Conservation (phyloP, 2,113 vertebrate genomes). For the Panthera leo region DNA sequence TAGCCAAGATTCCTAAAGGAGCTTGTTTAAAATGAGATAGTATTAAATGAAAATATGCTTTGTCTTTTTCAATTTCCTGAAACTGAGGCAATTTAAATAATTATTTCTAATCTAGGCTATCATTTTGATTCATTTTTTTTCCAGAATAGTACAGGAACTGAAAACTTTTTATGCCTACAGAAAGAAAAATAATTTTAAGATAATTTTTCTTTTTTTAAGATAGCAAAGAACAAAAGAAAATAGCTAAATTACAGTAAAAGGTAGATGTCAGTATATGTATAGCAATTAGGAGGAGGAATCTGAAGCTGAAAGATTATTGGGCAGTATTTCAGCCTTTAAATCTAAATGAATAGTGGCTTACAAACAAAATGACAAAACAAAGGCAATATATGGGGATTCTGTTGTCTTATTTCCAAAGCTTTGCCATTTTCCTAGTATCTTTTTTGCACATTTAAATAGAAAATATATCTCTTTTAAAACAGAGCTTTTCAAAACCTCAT, state of each 20-base stretch:
- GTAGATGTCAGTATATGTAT: background rate
- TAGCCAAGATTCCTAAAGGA: background rate
- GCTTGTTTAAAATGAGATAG: conserved; percentile 15
- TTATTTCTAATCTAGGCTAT: conserved; percentile 46
- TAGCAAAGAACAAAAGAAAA: conserved; percentile 72
- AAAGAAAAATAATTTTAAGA: conserved; percentile 60
- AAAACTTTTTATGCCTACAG: conserved; percentile 37
- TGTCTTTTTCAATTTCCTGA: conserved; percentile 58
- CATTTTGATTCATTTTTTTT: background rate
- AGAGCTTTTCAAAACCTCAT: conserved; percentile 25
- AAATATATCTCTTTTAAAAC: conserved; percentile 1
- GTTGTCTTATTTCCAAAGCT: background rate
- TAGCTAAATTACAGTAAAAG: background rate
- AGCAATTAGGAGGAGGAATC: background rate
- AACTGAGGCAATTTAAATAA: conserved; percentile 50
- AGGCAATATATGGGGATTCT: background rate
- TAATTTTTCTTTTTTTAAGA: conserved; percentile 45
- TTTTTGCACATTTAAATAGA: background rate
- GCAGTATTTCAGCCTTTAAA: background rate
- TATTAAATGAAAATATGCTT: conserved; percentile 62
- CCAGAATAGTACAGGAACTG: background rate
- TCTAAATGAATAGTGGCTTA: background rate
- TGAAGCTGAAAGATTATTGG: background rate
- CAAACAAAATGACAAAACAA: background rate
- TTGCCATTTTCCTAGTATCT: background rate